These are phyloP conservation scores for Platygyra sinensis DNA, from an alignment of 64 coral and sea anemone species.

Conservation along the genomic window DNA sequence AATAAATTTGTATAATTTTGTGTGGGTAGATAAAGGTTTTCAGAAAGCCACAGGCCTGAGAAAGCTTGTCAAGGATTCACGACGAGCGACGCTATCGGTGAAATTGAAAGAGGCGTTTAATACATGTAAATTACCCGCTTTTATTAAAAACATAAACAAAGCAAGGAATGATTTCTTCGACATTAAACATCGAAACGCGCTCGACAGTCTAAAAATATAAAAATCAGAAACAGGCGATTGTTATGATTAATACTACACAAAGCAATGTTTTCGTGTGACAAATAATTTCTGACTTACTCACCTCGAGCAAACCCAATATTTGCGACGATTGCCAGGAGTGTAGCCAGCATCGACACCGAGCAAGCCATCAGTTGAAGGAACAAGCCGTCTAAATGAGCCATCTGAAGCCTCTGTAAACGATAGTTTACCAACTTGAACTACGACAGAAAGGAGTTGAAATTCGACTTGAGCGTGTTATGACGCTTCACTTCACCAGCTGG, in stretches of 20 bases:
- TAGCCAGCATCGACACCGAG: neutral
- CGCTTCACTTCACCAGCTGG: no score
- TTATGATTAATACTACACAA: neutral
- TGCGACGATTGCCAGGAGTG: neutral
- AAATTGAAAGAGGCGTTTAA: no score
- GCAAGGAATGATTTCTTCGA: no score
- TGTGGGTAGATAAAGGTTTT: no score
- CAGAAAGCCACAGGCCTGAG: no score
- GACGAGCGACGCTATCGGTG: no score
- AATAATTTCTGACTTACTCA: neutral
- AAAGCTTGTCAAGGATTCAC: no score
- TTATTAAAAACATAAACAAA: no score
- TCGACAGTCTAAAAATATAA: neutral
- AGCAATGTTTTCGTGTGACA: neutral
- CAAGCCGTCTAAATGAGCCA: neutral
- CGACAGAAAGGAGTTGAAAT: neutral
- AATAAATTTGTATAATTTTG: no score
- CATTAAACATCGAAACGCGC: no score
- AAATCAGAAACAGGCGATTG: neutral
- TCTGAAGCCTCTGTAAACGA: neutral
- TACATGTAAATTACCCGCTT: no score
- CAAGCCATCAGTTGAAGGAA: neutral
- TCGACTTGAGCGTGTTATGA: no score
- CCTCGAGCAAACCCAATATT: conserved; percentile 3
- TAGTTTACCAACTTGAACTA: neutral